Conservation (phyloP, 1,140 invertebrate genomes). For the Nasonia longicornis region DNA sequence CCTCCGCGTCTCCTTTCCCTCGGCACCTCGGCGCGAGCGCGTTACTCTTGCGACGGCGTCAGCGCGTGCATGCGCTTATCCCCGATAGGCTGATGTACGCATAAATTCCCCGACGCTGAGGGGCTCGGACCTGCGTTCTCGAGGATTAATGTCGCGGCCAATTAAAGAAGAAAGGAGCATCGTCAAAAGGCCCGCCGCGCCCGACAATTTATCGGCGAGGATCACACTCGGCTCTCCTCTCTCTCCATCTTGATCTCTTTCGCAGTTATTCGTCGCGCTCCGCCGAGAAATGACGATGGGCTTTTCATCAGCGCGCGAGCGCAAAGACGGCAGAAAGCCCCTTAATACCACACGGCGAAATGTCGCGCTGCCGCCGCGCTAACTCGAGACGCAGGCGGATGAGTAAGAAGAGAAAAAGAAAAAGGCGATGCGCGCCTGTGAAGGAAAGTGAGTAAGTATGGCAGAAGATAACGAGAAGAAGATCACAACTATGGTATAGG, state of each 20-base stretch:
- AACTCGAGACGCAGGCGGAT: neutral
- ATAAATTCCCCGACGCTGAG: neutral
- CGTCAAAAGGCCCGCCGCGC: conserved; percentile 10
- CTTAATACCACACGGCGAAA: conserved; percentile 3
- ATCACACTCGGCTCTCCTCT: neutral
- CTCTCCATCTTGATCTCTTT: neutral
- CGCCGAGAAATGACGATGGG: conserved; percentile 2
- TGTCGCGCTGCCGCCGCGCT: neutral
- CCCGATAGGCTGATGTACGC: neutral
- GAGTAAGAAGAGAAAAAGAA: neutral
- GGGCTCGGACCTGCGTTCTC: neutral
- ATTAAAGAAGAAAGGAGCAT: conserved; percentile 21
- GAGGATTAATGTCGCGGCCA: conserved; percentile 20
- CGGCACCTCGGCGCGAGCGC: too few relatives aligned
- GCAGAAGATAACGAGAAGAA: neutral
- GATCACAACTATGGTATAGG: neutral
- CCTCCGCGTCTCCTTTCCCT: neutral
- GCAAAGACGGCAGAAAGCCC: neutral
- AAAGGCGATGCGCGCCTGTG: neutral
- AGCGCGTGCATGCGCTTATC: neutral
- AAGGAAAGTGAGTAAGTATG: neutral
- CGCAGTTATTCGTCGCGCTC: neutral
- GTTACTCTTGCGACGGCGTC: neutral
- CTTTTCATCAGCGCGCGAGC: conserved; percentile 11
- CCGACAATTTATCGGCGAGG: conserved; percentile 12